Evolutionary conservation across 2,888 invertebrate species (phyloP).

Genomic region (Amblyjoppa fuscipennis): DNA sequence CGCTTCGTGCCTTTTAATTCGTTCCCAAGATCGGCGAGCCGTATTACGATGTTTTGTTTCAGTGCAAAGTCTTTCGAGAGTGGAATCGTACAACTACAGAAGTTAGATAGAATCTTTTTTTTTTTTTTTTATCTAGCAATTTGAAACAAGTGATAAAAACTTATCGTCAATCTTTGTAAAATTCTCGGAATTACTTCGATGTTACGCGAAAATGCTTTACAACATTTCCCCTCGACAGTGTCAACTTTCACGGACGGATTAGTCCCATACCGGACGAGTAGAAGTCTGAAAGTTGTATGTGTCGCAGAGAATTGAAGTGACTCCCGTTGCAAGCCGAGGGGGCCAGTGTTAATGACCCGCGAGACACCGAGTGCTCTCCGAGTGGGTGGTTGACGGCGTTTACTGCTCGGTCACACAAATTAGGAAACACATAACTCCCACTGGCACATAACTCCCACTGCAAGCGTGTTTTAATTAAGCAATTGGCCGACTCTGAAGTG

Average conservation of each 20-base stretch:
- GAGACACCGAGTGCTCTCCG: conserved; percentile 53
- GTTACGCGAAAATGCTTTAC: not conserved
- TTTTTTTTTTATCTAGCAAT: not conserved
- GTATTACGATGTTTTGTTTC: not conserved
- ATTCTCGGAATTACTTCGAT: not conserved
- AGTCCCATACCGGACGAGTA: too few species aligned
- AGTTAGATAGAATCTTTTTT: not conserved
- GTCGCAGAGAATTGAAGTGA: not conserved
- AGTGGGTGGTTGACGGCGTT: conserved; percentile 61
- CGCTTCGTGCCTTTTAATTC: not conserved
- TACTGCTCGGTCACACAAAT: conserved; percentile 78
- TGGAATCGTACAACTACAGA: not conserved
- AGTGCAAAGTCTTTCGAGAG: not conserved
- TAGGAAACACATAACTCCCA: conserved; percentile 79
- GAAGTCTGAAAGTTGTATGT: not conserved
- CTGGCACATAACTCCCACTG: conserved; percentile 54
- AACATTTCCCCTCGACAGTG: not conserved
- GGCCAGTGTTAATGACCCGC: conserved; percentile 63
- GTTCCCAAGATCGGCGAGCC: not conserved
- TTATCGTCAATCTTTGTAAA: not conserved
- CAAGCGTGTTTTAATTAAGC: conserved; percentile 78
- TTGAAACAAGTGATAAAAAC: not conserved
- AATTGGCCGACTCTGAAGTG: conserved; percentile 74
- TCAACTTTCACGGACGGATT: too few species aligned
- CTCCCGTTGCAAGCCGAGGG: conserved; percentile 8